phyloP scores from a whole-genome alignment of 2,113 vertebrate genomes.

The Alces alces region DNA sequence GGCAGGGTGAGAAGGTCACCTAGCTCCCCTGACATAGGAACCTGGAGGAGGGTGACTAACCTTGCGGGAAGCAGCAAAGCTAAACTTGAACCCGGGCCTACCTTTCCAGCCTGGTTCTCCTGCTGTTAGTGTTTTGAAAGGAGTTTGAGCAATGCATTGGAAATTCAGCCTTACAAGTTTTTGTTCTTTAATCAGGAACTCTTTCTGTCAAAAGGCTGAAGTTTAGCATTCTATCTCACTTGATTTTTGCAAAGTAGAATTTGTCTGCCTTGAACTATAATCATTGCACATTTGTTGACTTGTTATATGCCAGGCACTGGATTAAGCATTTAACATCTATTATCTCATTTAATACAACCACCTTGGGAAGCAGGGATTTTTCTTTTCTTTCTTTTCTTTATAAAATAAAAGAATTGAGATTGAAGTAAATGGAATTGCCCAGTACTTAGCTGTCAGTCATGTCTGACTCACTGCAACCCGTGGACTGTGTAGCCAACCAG shows the following conservation, averaged over 20 bases:
- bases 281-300: background rate
- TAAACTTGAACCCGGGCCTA: background rate
- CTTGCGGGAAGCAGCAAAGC: background rate
- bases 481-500: background rate
- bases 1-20: background rate
- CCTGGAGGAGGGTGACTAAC: background rate
- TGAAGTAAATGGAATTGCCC: background rate
- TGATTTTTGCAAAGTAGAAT: conserved; percentile 22
- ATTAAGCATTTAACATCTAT: background rate
- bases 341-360: background rate
- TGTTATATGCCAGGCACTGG: background rate
- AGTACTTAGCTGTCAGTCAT: background rate
- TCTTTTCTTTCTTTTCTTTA: background rate
- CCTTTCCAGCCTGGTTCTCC: background rate
- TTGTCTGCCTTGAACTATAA: conserved; percentile 11
- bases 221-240: background rate
- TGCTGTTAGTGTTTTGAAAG: background rate
- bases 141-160: background rate
- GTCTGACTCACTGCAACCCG: background rate
- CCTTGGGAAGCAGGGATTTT: background rate
- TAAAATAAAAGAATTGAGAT: background rate
- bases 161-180: background rate
- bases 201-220: background rate
- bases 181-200: background rate
- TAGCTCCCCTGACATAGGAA: background rate